Conservation (phyloP, 2,888 invertebrate genomes). For the Itoplectis maculator region DNA sequence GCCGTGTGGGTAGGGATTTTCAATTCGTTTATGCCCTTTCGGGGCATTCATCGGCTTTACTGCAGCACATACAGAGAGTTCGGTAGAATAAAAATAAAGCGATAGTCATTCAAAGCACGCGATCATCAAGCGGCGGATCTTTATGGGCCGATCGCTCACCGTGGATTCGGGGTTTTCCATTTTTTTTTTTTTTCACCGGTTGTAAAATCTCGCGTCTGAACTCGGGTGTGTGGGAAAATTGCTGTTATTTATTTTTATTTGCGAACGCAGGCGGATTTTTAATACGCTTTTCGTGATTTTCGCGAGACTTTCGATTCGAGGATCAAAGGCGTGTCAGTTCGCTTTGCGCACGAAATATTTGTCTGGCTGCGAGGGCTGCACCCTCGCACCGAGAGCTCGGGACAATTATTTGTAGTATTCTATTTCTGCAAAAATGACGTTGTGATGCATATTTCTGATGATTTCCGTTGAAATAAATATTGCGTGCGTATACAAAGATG, state of each 20-base stretch:
- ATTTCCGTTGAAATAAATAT: not conserved
- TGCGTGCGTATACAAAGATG: not conserved
- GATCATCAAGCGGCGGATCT: no score
- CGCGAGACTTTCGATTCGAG: not conserved
- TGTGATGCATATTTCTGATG: not conserved
- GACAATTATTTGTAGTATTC: no score
- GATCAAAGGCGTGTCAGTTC: slow-evolving; percentile 29
- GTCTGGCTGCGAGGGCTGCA: not conserved
- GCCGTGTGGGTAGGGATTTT: no score
- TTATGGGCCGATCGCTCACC: no score
- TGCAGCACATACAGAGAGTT: no score
- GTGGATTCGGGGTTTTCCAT: no score
- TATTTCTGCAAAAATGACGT: not conserved
- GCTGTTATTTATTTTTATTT: not conserved
- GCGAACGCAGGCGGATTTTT: not conserved
- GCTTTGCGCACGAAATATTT: not conserved
- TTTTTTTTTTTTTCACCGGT: not conserved
- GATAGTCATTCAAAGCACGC: no score
- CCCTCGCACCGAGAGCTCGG: not conserved
- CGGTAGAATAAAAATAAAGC: no score
- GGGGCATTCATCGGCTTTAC: no score
- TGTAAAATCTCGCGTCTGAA: not conserved
- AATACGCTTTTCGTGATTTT: not conserved
- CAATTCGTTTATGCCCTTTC: no score
- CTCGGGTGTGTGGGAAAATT: not conserved